Evolutionary conservation across 2,888 invertebrate species (phyloP).

Genomic region (Trachelus stipa): DNA sequence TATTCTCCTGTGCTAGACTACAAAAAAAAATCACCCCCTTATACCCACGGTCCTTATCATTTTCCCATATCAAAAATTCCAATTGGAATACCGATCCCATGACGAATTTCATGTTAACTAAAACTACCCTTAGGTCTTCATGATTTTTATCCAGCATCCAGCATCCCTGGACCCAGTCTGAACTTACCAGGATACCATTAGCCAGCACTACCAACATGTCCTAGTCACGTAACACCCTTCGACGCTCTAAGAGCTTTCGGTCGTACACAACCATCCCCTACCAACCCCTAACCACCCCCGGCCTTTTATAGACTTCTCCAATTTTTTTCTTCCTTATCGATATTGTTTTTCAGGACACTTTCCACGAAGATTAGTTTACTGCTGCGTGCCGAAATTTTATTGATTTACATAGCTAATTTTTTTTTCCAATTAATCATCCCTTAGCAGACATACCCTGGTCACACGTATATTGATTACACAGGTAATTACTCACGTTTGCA

Average conservation of each 20-base stretch:
- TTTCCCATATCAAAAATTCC: neutral
- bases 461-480: neutral
- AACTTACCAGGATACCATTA: neutral
- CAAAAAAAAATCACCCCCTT: neutral
- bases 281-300: neutral
- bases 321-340: neutral
- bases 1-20: neutral
- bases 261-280: neutral
- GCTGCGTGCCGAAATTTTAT: neutral
- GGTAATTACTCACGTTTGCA: neutral
- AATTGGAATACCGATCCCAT: neutral
- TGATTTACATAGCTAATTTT: neutral
- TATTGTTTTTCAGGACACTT: neutral
- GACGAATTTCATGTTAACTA: neutral
- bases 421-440: neutral
- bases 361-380: neutral
- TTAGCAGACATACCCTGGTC: neutral
- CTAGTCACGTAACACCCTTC: neutral
- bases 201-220: neutral
- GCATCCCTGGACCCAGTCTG: neutral
- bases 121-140: neutral
- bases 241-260: neutral
- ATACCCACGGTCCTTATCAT: neutral
- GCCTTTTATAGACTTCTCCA: neutral
- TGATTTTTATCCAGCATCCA: neutral